Evolutionary conservation across 2,113 vertebrate species (phyloP).

Genomic region (Opisthocomus hoazin): DNA sequence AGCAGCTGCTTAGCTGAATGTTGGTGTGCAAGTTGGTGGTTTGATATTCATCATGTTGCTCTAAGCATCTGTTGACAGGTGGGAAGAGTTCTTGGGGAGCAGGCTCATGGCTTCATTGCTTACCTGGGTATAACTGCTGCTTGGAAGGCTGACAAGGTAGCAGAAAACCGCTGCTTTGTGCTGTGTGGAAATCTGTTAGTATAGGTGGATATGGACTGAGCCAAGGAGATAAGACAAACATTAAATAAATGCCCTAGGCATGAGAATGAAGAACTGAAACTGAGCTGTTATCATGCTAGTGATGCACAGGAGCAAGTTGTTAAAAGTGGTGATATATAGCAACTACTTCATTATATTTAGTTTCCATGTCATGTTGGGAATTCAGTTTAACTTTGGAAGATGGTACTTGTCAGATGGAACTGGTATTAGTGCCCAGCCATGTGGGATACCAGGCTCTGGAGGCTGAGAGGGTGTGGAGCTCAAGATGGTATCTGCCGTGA

Average conservation of each 20-base stretch:
- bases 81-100: constrained; percentile 46
- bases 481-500: not conserved
- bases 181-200: not conserved
- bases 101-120: constrained; percentile 24
- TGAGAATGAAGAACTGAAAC: not conserved
- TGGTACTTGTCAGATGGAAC: not conserved
- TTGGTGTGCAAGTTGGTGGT: constrained; percentile 14
- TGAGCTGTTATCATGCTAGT: not conserved
- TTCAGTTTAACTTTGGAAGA: not conserved
- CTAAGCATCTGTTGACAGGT: constrained; percentile 60
- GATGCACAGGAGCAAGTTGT: not conserved
- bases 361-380: not conserved
- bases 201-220: not conserved
- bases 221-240: not conserved
- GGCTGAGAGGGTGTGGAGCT: not conserved
- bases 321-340: not conserved
- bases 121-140: constrained; percentile 11
- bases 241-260: not conserved
- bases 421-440: not conserved
- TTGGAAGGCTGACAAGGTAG: not conserved
- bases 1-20: constrained; percentile 30
- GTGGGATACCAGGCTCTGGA: not conserved
- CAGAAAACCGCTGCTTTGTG: not conserved
- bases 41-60: constrained; percentile 54
- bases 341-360: not conserved